A percentile compares a stretch with the other conserved stretches of the same genome.
Evolutionary conservation across 2,888 invertebrate species (phyloP).

Genomic region (Cosmia pyralina): DNA sequence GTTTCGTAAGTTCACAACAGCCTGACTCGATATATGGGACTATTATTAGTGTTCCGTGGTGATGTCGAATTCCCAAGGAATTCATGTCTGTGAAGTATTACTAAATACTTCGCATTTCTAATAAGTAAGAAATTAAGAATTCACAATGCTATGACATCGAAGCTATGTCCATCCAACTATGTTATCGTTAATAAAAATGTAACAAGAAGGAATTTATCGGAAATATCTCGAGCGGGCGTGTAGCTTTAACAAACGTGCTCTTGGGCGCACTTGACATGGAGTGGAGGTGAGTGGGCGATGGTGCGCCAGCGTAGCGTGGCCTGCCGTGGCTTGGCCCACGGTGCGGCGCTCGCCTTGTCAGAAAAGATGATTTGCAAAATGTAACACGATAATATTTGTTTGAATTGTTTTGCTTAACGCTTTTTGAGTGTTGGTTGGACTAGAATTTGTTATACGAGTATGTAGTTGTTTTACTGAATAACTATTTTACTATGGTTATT

Average conservation of each 20-base stretch:
- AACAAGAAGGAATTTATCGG: slow-evolving; percentile 81
- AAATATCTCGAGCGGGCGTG: slow-evolving; percentile 79
- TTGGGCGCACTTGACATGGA: slow-evolving; percentile 68
- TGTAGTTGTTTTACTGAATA: background rate
- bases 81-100: background rate
- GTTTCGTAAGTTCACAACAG: background rate
- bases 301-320: slow-evolving; percentile 67
- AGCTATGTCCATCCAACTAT: slow-evolving; percentile 54
- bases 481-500: background rate
- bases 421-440: slow-evolving; percentile 22
- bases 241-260: slow-evolving; percentile 75
- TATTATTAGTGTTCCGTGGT: background rate
- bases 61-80: background rate
- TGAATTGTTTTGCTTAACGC: slow-evolving; percentile 34
- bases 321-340: slow-evolving; percentile 25
- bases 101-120: slow-evolving; percentile 24
- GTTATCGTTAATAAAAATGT: slow-evolving; percentile 71
- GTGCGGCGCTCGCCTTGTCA: slow-evolving; percentile 48
- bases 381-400: slow-evolving; percentile 51
- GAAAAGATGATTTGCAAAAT: slow-evolving; percentile 63
- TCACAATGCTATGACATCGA: slow-evolving; percentile 27
- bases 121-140: slow-evolving; percentile 35
- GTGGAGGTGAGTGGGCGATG: slow-evolving; percentile 73
- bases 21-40: background rate
- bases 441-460: slow-evolving; percentile 7